Percentiles rank a stretch among this genome's conserved stretches.
These are phyloP conservation scores for Nemotelus pantherinus DNA, from an alignment of 2,888 invertebrate genomes.

Conservation along the genomic window DNA sequence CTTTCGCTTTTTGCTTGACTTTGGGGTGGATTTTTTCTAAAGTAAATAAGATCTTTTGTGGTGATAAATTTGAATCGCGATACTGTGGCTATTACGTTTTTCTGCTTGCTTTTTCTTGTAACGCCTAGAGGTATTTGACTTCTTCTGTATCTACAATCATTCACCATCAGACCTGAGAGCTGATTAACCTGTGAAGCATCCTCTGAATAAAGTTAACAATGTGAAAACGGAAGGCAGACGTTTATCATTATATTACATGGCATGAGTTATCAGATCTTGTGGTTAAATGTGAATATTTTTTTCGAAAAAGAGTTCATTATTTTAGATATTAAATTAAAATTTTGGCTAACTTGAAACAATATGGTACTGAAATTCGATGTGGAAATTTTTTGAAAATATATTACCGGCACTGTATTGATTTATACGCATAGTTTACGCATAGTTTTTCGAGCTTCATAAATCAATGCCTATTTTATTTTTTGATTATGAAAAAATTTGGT, in stretches of 20 bases:
- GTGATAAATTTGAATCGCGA: constrained; percentile 11
- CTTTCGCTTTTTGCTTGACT: neutral
- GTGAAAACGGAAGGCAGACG: neutral
- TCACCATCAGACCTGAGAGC: no score
- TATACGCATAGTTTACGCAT: no score
- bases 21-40: neutral
- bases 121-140: no score
- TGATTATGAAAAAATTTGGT: no score
- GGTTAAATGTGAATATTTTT: neutral
- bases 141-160: no score
- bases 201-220: neutral
- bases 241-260: neutral
- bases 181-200: neutral
- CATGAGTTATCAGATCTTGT: neutral
- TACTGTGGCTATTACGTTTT: neutral
- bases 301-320: neutral
- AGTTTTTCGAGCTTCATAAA: no score
- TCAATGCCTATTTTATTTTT: no score
- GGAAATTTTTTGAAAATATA: no score
- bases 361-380: no score
- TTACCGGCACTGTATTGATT: no score
- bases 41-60: constrained; percentile 16
- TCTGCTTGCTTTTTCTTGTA: neutral
- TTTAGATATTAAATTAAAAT: neutral
- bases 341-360: no score